Evolutionary conservation across 2,113 vertebrate species (phyloP).

Genomic region (Catharus bicknelli): DNA sequence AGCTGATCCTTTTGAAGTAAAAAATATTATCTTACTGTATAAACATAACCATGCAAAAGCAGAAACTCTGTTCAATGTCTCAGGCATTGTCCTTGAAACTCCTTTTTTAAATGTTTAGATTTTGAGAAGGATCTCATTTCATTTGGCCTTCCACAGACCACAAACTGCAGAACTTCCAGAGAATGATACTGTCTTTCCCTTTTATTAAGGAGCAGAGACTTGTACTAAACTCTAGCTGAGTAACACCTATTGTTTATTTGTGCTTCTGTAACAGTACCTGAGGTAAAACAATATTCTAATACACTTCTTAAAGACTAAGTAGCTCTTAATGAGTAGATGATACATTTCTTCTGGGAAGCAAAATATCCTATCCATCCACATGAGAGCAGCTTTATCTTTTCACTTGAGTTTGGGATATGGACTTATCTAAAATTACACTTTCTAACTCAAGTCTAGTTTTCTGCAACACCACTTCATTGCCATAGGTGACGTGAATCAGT

Average conservation of each 20-base stretch:
- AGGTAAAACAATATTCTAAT: background rate
- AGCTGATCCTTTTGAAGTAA: background rate
- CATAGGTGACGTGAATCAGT: rapidly evolving
- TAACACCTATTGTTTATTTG: background rate
- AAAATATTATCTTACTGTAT: background rate
- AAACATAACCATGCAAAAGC: background rate
- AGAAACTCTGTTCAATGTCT: background rate
- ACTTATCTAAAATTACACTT: background rate
- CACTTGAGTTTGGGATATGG: background rate
- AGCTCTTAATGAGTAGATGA: background rate
- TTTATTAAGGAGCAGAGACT: background rate
- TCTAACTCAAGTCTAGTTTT: background rate
- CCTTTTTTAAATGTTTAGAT: background rate
- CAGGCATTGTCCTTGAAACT: background rate
- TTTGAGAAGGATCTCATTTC: background rate
- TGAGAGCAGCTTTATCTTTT: background rate
- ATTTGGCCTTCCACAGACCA: background rate
- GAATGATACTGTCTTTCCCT: background rate
- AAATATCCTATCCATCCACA: background rate
- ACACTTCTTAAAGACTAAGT: background rate
- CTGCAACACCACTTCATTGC: background rate
- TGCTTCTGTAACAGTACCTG: background rate
- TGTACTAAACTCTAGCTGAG: background rate
- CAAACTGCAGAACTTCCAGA: background rate
- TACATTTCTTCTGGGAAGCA: background rate